A percentile compares a stretch with the other conserved stretches of the same genome.
These are phyloP conservation scores for Pogonocichla stellata DNA, from an alignment of 2,113 vertebrate species.

Conservation along the genomic window DNA sequence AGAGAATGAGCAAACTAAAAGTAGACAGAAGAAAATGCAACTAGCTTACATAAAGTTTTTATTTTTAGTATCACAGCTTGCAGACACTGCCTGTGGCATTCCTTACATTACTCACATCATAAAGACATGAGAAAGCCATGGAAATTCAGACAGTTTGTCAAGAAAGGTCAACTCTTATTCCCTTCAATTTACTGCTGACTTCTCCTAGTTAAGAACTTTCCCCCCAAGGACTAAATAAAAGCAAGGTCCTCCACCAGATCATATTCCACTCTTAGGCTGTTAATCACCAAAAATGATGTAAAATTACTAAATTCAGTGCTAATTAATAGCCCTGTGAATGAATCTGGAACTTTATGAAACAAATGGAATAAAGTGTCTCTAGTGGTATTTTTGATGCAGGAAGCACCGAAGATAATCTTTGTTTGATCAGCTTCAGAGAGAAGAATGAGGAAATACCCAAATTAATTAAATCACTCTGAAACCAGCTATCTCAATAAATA, in stretches of 20 bases:
- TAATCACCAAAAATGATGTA: neutral
- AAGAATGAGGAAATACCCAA: neutral
- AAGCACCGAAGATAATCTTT: neutral
- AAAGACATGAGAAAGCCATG: slow-evolving; percentile 40
- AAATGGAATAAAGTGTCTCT: neutral
- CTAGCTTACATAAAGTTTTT: neutral
- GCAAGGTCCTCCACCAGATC: neutral
- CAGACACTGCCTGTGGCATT: slow-evolving; percentile 8
- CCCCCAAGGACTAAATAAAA: neutral
- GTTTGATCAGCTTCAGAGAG: neutral
- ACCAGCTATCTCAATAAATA: neutral
- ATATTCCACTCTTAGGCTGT: neutral
- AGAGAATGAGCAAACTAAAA: neutral
- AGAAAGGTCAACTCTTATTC: slow-evolving; percentile 19
- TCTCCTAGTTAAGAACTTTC: neutral
- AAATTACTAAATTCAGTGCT: neutral
- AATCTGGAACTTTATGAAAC: neutral
- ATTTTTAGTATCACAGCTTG: slow-evolving; percentile 8
- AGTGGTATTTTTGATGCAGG: neutral
- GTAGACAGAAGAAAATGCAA: neutral
- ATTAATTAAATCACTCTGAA: neutral
- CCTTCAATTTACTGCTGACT: neutral
- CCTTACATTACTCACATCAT: slow-evolving; percentile 32
- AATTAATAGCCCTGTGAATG: neutral
- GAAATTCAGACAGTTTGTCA: slow-evolving; percentile 6